A percentile compares a stretch with the other conserved stretches of the same genome.
Evolutionary conservation across 2,113 vertebrate species (phyloP).

Genomic region (Neogobius melanostomus): DNA sequence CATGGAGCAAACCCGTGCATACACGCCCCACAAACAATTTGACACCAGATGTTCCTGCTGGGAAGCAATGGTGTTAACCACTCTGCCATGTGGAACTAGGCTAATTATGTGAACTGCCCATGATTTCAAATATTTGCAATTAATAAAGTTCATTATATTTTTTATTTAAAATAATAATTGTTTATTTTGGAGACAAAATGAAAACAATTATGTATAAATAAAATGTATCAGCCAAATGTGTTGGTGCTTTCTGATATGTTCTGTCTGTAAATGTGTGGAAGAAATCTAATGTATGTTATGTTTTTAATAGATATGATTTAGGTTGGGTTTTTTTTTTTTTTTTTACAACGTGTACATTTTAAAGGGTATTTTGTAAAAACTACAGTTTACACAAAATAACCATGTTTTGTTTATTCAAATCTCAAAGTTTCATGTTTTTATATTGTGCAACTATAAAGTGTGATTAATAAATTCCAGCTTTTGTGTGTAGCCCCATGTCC

Average conservation of each 20-base stretch:
- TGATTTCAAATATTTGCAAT: neutral
- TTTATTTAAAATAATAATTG: too few species aligned
- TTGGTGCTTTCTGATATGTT: neutral
- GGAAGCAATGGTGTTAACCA: conserved; percentile 1
- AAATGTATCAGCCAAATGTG: neutral
- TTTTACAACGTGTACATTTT: neutral
- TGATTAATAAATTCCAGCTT: conserved; percentile 30
- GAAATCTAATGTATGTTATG: neutral
- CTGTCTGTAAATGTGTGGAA: neutral
- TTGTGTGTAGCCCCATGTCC: neutral
- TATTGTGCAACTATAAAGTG: conserved; percentile 14
- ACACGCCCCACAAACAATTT: too few species aligned
- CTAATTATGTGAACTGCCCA: too few species aligned
- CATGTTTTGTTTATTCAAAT: neutral
- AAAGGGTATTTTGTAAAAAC: neutral
- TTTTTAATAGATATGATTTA: neutral
- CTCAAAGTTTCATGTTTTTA: neutral
- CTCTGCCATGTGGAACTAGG: neutral
- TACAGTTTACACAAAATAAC: neutral
- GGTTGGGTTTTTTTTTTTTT: neutral
- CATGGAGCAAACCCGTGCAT: too few species aligned
- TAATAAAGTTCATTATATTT: too few species aligned
- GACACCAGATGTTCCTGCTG: too few species aligned
- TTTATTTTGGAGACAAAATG: too few species aligned
- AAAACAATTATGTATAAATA: too few species aligned